phyloP scores from a whole-genome alignment of 1,140 invertebrate species.

The Papilio machaon region DNA sequence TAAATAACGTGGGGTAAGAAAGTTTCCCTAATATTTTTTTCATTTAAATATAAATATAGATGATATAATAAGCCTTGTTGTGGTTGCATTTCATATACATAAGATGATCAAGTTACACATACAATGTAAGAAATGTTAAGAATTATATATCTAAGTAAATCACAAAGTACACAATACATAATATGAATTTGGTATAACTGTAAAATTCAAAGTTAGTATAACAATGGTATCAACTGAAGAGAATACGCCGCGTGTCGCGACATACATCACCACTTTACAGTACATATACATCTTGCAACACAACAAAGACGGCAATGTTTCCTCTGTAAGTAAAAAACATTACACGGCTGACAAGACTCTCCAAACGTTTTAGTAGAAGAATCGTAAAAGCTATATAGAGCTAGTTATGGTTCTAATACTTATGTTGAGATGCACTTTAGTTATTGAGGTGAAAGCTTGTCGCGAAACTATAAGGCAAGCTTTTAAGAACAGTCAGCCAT shows the following conservation, averaged over 20 bases:
- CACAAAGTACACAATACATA: too few species aligned
- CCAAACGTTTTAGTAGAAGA: neutral
- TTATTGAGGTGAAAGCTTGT: neutral
- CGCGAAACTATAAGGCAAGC: neutral
- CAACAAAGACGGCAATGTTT: slow-evolving; percentile 8
- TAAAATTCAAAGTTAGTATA: neutral
- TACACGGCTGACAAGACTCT: neutral
- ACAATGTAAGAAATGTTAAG: neutral
- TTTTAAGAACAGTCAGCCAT: neutral
- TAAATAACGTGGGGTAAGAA: neutral
- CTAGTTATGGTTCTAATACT: neutral
- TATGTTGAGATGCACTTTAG: neutral
- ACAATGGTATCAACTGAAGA: neutral
- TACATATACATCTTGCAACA: neutral
- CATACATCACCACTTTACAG: neutral
- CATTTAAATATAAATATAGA: neutral
- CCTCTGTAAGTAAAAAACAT: neutral
- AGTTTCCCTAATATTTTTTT: neutral
- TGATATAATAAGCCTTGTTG: neutral
- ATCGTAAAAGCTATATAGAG: neutral
- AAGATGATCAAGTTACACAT: neutral
- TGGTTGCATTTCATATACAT: neutral
- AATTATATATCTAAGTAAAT: neutral
- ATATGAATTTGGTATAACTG: neutral
- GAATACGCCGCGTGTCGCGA: neutral